phyloP scores from a whole-genome alignment of 2,113 vertebrate species.

The Pelmatolapia mariae region DNA sequence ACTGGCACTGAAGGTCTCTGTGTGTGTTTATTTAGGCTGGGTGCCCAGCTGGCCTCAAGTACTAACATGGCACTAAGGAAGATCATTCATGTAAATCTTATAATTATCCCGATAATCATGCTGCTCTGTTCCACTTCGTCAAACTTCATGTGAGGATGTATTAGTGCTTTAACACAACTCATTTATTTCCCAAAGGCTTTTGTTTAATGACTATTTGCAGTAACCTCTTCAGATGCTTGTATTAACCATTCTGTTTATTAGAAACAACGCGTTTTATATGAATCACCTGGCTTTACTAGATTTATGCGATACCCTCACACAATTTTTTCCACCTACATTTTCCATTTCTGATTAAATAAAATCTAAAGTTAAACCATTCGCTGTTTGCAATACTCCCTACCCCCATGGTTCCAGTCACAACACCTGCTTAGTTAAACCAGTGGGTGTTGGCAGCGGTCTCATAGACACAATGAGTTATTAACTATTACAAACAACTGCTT shows the following conservation, averaged over 20 bases:
- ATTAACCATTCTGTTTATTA: not conserved
- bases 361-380: conserved; percentile 5
- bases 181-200: not conserved
- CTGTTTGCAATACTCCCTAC: not conserved
- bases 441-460: conserved; percentile 33
- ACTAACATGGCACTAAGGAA: not conserved
- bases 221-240: not conserved
- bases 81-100: not conserved
- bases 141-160: not conserved
- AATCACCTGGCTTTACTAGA: not conserved
- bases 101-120: not conserved
- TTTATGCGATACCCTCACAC: not conserved
- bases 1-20: not conserved
- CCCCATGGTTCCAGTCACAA: not conserved
- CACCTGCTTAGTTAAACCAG: conserved; percentile 31
- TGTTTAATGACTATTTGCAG: not conserved
- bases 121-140: conserved; percentile 1
- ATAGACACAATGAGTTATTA: not conserved
- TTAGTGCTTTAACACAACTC: not conserved
- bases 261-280: not conserved
- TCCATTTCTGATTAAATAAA: not conserved
- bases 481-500: conserved; percentile 23
- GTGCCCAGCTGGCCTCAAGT: not conserved
- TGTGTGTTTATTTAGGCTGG: conserved; percentile 2
- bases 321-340: not conserved